Evolutionary conservation across 2,113 vertebrate species (phyloP).

Genomic region (Tapirus terrestris): DNA sequence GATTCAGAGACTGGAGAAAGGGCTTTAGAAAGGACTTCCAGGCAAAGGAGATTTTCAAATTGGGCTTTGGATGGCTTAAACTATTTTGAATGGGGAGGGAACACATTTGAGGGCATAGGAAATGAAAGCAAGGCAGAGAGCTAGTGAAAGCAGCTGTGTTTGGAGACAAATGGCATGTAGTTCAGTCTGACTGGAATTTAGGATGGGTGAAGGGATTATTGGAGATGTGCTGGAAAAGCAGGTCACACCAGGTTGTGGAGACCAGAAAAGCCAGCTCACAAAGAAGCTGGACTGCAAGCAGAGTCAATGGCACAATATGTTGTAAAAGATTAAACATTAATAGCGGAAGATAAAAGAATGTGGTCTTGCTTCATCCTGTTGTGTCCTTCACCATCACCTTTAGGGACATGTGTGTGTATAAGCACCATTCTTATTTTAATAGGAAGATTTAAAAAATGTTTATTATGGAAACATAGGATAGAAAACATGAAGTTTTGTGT

Average conservation of each 20-base stretch:
- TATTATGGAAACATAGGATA: background rate
- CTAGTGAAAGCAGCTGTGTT: background rate
- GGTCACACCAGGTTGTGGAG: background rate
- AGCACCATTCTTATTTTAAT: background rate
- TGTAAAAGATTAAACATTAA: background rate
- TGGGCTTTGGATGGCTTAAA: background rate
- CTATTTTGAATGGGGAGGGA: background rate
- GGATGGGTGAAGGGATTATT: background rate
- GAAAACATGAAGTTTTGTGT: background rate
- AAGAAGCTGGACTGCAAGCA: background rate
- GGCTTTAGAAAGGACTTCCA: background rate
- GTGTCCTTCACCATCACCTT: background rate
- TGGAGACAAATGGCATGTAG: background rate
- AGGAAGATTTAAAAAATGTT: background rate
- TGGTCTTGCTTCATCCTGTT: background rate
- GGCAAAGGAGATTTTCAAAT: background rate
- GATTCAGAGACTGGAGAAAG: background rate
- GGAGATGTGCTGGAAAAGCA: background rate
- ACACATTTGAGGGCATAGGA: background rate
- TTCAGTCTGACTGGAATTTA: background rate
- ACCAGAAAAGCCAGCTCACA: background rate
- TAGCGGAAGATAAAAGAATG: background rate
- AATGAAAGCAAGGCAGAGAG: background rate
- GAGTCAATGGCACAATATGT: background rate
- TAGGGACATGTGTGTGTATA: background rate